Base-by-base conservation (phyloP, 2,113 vertebrate species). In the Nannospalax galili region DNA sequence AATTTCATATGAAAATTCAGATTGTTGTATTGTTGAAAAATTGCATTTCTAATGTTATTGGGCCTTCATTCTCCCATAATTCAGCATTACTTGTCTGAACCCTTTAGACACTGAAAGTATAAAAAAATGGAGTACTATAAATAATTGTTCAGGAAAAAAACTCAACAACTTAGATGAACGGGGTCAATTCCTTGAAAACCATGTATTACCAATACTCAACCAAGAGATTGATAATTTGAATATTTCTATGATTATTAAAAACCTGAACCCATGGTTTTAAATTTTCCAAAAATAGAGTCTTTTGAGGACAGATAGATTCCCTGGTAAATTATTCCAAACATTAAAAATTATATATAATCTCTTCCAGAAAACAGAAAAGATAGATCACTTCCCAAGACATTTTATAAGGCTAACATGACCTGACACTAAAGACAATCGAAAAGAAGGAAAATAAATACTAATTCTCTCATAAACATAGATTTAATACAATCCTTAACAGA, bases 21-120 rank as follows among this genome's bases (percentile, higher is more conserved):
- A 81, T 45, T 88, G 42, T 62, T 62, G 14, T 52, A 32, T 92
- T 70, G 87, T 58, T 94, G 14, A 94, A 92, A 87, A 90, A 74
- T n/a, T 80, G 7, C 10, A 64, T 1, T 85, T 42, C 79, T 80
- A 32, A 26, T 37, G 24, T 30, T 42, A 15, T 26, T 86, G 5
- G 32, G 2, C 2, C 45, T 88, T 42, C 40, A 32, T 84, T 90
- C 20, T 3, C 62, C 42, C 7, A 67, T 73, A 88, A 56, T 42
- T 19, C n/a, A 64, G 30, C 35, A 84, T 30, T 58, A 78, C 48
- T 86, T 84, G 56, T 86, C 26, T 37, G 30, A 79, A 62, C 16
- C 40, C 24, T 65, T 78, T 73, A 88, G 6, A 48, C 35, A 74
- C 52, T 88, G 72, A n/a, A 93, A 60, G 1, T 37, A 74, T 60